A percentile compares a stretch with the other conserved stretches of the same genome.
These are phyloP conservation scores for cattle (Bos taurus) DNA, from an alignment of 2,113 vertebrate genomes.

Conservation along the genomic window ARS-UCD2.0 NC_037345.1:13445001-13445500, in stretches of 20 bases:
- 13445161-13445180: not conserved
- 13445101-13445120: not conserved
- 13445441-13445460: not conserved
- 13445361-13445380: not conserved
- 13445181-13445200: not conserved
- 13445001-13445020: not conserved
- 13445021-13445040: not conserved
- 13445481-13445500: not conserved
- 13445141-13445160: accelerated
- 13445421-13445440: not conserved
- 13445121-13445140: not conserved
- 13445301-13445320: not conserved
- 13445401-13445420: not conserved
- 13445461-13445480: not conserved
- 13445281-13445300: not conserved
- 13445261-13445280: not conserved
- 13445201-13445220: not conserved
- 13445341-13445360: not conserved
- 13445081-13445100: not conserved
- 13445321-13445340: not conserved
- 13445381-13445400: not conserved
- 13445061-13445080: not conserved
- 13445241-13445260: not conserved
- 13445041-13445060: not conserved
- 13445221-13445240: not conserved